Conservation (phyloP, 2,797 vertebrate genomes). For the Glossophaga mutica region DNA sequence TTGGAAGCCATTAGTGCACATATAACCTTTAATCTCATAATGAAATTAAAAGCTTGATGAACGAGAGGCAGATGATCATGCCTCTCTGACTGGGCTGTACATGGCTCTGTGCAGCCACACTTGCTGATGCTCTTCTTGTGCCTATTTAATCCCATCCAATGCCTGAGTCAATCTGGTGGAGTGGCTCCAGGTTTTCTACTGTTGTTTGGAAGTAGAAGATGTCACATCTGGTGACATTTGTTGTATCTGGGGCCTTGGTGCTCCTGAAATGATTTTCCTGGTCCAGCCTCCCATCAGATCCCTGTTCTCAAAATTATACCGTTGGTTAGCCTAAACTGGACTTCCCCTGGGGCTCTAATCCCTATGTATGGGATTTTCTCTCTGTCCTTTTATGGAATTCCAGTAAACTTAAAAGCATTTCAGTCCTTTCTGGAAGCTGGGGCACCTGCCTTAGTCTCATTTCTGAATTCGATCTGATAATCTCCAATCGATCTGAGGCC, state of each 20-base stretch:
- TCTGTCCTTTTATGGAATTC: background rate
- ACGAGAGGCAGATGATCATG: too few relatives aligned
- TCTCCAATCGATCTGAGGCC: background rate
- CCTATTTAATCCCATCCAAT: too few relatives aligned
- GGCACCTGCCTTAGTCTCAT: background rate
- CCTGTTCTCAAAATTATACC: constrained; percentile 9
- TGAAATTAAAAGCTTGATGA: background rate
- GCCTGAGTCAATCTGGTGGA: background rate
- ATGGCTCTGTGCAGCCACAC: background rate
- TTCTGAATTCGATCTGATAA: background rate
- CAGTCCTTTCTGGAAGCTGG: background rate
- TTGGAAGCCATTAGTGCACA: background rate
- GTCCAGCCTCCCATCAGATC: background rate
- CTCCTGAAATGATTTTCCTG: background rate
- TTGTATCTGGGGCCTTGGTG: background rate
- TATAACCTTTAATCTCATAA: background rate
- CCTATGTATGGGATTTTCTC: background rate
- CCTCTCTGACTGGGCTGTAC: too few relatives aligned
- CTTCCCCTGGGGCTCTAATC: background rate
- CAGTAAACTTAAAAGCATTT: background rate
- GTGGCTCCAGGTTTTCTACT: background rate
- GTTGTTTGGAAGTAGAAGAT: too few relatives aligned
- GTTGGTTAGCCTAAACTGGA: background rate
- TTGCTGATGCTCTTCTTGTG: background rate
- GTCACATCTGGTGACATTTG: too few relatives aligned